These are phyloP conservation scores for Pseudachorutes palmiensis DNA, from an alignment of 1,140 invertebrate genomes.

Conservation along the genomic window DNA sequence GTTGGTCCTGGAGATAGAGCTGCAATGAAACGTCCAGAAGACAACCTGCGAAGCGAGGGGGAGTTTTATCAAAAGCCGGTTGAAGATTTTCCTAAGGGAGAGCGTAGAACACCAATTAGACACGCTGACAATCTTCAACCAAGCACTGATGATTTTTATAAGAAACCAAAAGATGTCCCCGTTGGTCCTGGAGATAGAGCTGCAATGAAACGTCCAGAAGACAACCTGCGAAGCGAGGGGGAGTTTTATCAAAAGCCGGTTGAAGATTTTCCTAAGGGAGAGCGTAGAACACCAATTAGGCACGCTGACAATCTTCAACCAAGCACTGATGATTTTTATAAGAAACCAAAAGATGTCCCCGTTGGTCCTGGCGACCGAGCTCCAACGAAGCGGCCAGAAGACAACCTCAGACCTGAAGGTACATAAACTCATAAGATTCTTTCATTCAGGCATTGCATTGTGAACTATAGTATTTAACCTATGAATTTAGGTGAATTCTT, in stretches of 20 bases:
- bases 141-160: conserved; percentile 47
- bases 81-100: conserved; percentile 1
- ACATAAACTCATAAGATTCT: too few relatives aligned
- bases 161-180: background rate
- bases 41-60: background rate
- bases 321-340: conserved; percentile 8
- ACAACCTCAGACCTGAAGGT: conserved; percentile 51
- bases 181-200: background rate
- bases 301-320: conserved; percentile 43
- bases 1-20: background rate
- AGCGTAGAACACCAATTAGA: conserved; percentile 25
- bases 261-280: conserved; percentile 20
- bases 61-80: conserved; percentile 9
- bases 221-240: conserved; percentile 36
- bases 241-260: conserved; percentile 38
- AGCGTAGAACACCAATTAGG: conserved; percentile 29
- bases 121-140: conserved; percentile 51
- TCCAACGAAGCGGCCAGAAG: conserved; percentile 48
- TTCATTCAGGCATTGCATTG: too few relatives aligned
- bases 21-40: background rate
- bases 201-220: background rate
- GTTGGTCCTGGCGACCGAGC: conserved; percentile 45
- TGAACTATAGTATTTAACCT: too few relatives aligned
- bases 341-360: conserved; percentile 15
- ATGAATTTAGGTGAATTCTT: conserved; percentile 16